phyloP scores from a whole-genome alignment of 2,797 vertebrate species.

The Pagetopsis macropterus region DNA sequence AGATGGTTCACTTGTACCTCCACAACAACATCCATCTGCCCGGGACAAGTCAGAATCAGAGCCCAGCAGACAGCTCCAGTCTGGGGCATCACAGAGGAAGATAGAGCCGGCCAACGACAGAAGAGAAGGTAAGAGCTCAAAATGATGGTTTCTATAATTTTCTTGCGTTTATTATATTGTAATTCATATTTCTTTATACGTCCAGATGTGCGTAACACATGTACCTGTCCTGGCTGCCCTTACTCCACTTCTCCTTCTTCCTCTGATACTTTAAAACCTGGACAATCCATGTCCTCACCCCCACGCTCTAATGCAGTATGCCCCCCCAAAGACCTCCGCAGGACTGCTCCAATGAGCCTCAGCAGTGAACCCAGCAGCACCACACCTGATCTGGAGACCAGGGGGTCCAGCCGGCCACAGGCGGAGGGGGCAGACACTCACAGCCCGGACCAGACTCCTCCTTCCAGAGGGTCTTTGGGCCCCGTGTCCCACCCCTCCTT shows the following conservation, averaged over 20 bases:
- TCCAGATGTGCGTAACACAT: slow-evolving; percentile 71
- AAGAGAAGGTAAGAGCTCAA: slow-evolving; percentile 52
- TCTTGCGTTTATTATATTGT: not conserved
- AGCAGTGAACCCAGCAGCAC: slow-evolving; percentile 56
- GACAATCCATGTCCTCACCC: slow-evolving; percentile 38
- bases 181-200: not conserved
- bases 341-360: slow-evolving; percentile 49
- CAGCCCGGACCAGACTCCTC: slow-evolving; percentile 29
- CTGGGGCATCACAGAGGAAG: slow-evolving; percentile 54
- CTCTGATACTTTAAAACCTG: slow-evolving; percentile 70
- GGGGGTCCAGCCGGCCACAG: slow-evolving; percentile 35
- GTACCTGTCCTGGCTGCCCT: slow-evolving; percentile 82
- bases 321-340: slow-evolving; percentile 65
- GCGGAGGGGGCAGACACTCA: slow-evolving; percentile 55
- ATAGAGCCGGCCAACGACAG: slow-evolving; percentile 50
- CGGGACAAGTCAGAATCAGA: slow-evolving; percentile 61
- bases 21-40: slow-evolving; percentile 40
- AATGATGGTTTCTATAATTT: fast-evolving
- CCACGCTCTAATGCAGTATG: slow-evolving; percentile 17
- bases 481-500: slow-evolving; percentile 69
- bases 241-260: slow-evolving; percentile 63
- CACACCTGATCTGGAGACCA: slow-evolving; percentile 18
- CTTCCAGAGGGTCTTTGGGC: slow-evolving; percentile 44
- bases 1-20: slow-evolving; percentile 46
- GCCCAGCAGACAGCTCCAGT: slow-evolving; percentile 23